Evolutionary conservation across 2,797 vertebrate species (phyloP).

Genomic region (Melanotaenia trifasciata): DNA sequence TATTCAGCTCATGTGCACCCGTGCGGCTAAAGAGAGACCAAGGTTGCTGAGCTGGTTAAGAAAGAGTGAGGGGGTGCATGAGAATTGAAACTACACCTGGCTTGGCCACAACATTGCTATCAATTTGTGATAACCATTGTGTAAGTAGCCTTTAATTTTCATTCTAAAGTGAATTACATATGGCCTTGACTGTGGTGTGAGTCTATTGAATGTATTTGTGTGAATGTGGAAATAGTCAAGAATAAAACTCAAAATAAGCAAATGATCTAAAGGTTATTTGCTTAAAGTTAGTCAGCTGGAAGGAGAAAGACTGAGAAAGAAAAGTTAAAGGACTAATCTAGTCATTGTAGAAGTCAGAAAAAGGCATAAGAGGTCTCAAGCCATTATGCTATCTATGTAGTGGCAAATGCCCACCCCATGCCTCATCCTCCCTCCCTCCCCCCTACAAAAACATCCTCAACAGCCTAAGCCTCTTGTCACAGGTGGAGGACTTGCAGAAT

Average conservation of each 20-base stretch:
- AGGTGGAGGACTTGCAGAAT: conserved; percentile 81
- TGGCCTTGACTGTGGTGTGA: conserved; percentile 15
- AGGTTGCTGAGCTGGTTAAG: conserved; percentile 59
- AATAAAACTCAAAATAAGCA: conserved; percentile 48
- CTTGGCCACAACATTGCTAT: conserved; percentile 52
- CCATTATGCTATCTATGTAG: conserved; percentile 68
- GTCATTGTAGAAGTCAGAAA: conserved; percentile 53
- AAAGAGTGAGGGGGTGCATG: conserved; percentile 18
- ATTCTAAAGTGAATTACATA: conserved; percentile 58
- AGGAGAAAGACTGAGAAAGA: not conserved
- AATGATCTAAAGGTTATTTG: conserved; percentile 46
- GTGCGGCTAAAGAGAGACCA: conserved; percentile 44
- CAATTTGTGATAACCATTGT: conserved; percentile 56
- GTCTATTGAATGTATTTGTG: not conserved
- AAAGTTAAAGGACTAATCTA: conserved; percentile 41
- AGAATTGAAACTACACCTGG: conserved; percentile 56
- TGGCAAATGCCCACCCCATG: conserved; percentile 39
- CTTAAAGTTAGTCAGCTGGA: conserved; percentile 25
- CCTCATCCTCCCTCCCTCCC: conserved; percentile 27
- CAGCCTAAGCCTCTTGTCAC: conserved; percentile 78
- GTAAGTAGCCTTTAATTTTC: conserved; percentile 70
- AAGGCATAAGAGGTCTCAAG: conserved; percentile 61
- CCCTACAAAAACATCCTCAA: conserved; percentile 48
- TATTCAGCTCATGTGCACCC: conserved; percentile 53
- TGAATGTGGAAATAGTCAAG: conserved; percentile 23